phyloP scores from a whole-genome alignment of 2,888 invertebrate genomes.

The Pandemis cinnamomeana region DNA sequence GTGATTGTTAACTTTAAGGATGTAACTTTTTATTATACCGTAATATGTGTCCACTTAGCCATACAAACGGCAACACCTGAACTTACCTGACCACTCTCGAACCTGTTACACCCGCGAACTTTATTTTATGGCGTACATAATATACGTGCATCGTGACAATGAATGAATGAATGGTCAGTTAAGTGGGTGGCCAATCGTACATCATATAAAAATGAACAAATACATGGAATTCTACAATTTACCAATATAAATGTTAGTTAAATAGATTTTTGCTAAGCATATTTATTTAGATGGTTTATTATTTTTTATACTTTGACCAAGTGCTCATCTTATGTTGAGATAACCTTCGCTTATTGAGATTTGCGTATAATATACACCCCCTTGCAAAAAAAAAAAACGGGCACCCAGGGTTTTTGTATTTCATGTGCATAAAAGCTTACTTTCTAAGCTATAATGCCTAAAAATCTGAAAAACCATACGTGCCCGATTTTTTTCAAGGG shows the following conservation, averaged over 20 bases:
- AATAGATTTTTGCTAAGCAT: constrained; percentile 39
- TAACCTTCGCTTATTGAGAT: constrained; percentile 27
- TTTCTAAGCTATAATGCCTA: too few relatives aligned
- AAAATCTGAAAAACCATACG: too few relatives aligned
- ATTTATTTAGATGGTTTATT: constrained; percentile 36
- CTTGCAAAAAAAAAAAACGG: too few relatives aligned
- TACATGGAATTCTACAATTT: constrained; percentile 35
- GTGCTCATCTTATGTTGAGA: constrained; percentile 29
- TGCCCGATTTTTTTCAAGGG: too few relatives aligned
- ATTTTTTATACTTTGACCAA: constrained; percentile 28
- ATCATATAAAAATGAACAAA: constrained; percentile 34
- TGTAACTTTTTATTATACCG: constrained; percentile 40
- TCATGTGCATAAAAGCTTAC: too few relatives aligned
- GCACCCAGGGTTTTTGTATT: too few relatives aligned
- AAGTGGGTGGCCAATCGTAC: neutral
- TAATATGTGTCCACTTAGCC: constrained; percentile 37
- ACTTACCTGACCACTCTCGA: neutral
- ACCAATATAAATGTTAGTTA: constrained; percentile 40
- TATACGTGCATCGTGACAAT: neutral
- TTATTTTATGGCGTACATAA: too few relatives aligned
- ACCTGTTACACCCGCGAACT: neutral
- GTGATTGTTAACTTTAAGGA: constrained; percentile 40
- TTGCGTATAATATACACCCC: constrained; percentile 39
- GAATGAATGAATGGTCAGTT: neutral
- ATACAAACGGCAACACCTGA: constrained; percentile 11